Conservation (phyloP, 2,888 invertebrate genomes). For the Tupiocoris notatus region DNA sequence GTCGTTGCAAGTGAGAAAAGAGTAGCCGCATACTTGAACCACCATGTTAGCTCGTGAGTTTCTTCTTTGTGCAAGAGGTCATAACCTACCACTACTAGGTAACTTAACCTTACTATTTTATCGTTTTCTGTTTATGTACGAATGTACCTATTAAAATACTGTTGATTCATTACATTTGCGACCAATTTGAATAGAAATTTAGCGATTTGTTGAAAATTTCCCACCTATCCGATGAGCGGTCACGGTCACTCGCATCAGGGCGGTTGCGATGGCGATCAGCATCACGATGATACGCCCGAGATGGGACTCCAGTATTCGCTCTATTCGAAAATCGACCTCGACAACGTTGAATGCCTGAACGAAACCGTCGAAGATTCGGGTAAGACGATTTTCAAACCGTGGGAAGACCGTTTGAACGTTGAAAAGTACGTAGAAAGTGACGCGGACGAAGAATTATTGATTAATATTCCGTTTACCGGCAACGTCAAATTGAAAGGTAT, state of each 20-base stretch:
- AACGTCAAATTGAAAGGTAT: slow-evolving; percentile 94
- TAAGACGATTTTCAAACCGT: slow-evolving; percentile 85
- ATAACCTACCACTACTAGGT: too few relatives aligned
- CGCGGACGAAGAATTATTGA: slow-evolving; percentile 90
- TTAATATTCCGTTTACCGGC: slow-evolving; percentile 96
- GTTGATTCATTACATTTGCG: background rate
- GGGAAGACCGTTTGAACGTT: slow-evolving; percentile 78
- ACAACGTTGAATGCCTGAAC: slow-evolving; percentile 86
- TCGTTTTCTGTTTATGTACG: background rate
- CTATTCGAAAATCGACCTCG: slow-evolving; percentile 83
- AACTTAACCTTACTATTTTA: too few relatives aligned
- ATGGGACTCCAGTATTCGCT: slow-evolving; percentile 78
- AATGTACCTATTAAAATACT: background rate
- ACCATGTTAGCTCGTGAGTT: too few relatives aligned
- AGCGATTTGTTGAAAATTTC: too few relatives aligned
- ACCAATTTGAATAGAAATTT: too few relatives aligned
- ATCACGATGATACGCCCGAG: slow-evolving; percentile 66
- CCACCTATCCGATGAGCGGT: slow-evolving; percentile 45
- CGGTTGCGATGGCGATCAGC: slow-evolving; percentile 63
- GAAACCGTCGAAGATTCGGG: slow-evolving; percentile 84
- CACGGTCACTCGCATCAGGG: slow-evolving; percentile 49
- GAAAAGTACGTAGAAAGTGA: slow-evolving; percentile 92
- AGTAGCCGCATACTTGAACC: too few relatives aligned
- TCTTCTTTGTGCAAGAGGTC: too few relatives aligned
- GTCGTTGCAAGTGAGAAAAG: too few relatives aligned